phyloP scores from a whole-genome alignment of 92 coral and sea anemone genomes.

The Siderastrea radians region DNA sequence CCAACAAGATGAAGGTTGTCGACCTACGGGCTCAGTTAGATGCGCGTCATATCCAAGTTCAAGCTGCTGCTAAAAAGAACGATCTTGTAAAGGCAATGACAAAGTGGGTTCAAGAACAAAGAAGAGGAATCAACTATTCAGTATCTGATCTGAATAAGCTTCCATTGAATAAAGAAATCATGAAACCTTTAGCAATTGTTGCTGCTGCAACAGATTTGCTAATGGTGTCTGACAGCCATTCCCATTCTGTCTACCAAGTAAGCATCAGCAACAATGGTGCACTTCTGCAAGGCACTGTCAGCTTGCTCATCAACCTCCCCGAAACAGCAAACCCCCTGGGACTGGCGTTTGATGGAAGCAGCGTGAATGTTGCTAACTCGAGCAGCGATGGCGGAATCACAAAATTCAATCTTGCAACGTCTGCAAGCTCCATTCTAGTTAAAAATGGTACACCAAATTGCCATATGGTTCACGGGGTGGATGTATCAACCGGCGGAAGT shows the following conservation, averaged over 20 bases:
- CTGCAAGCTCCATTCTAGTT: conserved; percentile 15
- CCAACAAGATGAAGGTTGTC: no score
- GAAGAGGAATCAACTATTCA: no score
- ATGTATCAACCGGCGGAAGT: conserved; percentile 20
- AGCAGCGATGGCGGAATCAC: conserved; percentile 54
- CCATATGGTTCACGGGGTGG: conserved; percentile 51
- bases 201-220: conserved; percentile 40
- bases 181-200: conserved; percentile 13
- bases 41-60: no score
- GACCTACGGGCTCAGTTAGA: no score
- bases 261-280: conserved; percentile 58
- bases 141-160: no score
- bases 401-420: conserved; percentile 40
- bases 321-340: conserved; percentile 38
- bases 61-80: no score
- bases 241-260: conserved; percentile 45
- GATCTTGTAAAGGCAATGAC: no score
- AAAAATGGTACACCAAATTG: conserved; percentile 44
- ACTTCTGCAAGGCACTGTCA: conserved; percentile 42
- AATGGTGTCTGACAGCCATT: conserved; percentile 14
- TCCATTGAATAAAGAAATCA: no score
- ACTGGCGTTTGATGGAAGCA: conserved; percentile 26
- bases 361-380: conserved; percentile 33
- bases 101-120: no score
- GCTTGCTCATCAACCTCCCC: conserved; percentile 23